Evolutionary conservation across 1,140 invertebrate species (phyloP).

Genomic region (Microvelia longipes): DNA sequence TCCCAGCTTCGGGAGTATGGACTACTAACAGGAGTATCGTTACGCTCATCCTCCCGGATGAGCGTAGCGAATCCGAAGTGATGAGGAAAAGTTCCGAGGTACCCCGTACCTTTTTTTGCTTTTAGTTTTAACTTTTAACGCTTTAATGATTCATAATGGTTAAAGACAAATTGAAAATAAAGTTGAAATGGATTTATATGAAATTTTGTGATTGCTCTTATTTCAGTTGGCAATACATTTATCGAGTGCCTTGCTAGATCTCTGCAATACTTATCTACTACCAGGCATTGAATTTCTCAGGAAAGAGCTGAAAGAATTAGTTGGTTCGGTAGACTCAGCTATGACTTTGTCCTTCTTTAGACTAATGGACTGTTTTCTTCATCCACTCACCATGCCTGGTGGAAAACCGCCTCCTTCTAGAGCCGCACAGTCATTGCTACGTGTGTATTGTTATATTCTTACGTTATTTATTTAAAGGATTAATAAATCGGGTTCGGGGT

Average conservation of each 20-base stretch:
- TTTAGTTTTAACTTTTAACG: too few relatives aligned
- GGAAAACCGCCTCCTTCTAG: constrained; percentile 36
- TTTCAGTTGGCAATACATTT: constrained; percentile 14
- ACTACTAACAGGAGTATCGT: too few relatives aligned
- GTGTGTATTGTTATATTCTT: constrained; percentile 30
- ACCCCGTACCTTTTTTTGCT: too few relatives aligned
- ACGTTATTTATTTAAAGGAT: too few relatives aligned
- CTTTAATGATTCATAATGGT: too few relatives aligned
- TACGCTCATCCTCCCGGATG: too few relatives aligned
- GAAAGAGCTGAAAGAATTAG: constrained; percentile 34
- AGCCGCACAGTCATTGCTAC: constrained; percentile 34
- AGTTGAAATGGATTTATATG: too few relatives aligned
- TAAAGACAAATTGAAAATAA: too few relatives aligned
- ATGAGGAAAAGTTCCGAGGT: too few relatives aligned
- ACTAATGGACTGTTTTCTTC: constrained; percentile 39
- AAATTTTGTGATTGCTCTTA: constrained; percentile 2
- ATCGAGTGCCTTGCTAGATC: constrained; percentile 22
- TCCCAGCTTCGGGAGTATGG: too few relatives aligned
- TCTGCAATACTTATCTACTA: constrained; percentile 44
- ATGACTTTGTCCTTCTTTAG: constrained; percentile 41
- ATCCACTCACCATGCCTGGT: constrained; percentile 36
- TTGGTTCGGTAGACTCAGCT: constrained; percentile 39
- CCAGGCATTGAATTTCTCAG: constrained; percentile 37
- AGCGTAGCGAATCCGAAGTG: too few relatives aligned
- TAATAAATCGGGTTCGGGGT: too few relatives aligned